phyloP scores from a whole-genome alignment of 2,113 vertebrate genomes.

The Elachura formosa region DNA sequence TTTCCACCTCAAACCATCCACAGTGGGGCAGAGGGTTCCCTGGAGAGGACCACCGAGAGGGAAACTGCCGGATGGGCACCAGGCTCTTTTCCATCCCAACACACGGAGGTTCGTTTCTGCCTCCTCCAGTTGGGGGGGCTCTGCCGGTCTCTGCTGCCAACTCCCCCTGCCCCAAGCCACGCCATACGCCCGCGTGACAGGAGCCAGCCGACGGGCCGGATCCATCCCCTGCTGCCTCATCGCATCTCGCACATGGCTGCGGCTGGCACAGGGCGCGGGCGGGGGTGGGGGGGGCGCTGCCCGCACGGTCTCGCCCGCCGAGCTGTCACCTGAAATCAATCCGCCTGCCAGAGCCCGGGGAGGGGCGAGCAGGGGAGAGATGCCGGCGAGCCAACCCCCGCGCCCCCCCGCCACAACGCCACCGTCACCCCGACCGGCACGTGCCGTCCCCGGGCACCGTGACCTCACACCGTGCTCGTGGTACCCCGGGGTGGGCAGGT shows the following conservation, averaged over 20 bases:
- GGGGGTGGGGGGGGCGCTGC: neutral
- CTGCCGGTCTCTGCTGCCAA: neutral
- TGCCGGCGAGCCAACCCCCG: neutral
- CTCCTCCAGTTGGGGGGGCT: neutral
- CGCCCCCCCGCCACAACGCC: too few species aligned
- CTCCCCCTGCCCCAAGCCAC: neutral
- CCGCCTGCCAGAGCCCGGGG: neutral
- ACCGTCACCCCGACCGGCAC: neutral
- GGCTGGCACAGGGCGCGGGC: neutral
- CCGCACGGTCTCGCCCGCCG: neutral
- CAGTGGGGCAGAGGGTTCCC: neutral
- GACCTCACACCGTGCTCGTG: neutral
- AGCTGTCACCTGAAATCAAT: conserved; percentile 59
- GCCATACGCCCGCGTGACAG: neutral
- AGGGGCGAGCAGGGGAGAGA: neutral
- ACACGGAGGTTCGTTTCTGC: rapidly evolving
- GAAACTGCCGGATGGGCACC: neutral
- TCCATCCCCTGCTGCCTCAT: conserved; percentile 28
- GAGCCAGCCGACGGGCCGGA: neutral
- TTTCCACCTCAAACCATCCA: neutral
- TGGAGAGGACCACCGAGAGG: neutral
- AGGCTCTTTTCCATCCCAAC: neutral
- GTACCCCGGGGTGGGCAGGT: neutral
- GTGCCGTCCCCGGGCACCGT: rapidly evolving
- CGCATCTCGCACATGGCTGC: conserved; percentile 33